Conservation (phyloP, 64 coral and sea anemone species). For the Stylophora pistillata region DNA sequence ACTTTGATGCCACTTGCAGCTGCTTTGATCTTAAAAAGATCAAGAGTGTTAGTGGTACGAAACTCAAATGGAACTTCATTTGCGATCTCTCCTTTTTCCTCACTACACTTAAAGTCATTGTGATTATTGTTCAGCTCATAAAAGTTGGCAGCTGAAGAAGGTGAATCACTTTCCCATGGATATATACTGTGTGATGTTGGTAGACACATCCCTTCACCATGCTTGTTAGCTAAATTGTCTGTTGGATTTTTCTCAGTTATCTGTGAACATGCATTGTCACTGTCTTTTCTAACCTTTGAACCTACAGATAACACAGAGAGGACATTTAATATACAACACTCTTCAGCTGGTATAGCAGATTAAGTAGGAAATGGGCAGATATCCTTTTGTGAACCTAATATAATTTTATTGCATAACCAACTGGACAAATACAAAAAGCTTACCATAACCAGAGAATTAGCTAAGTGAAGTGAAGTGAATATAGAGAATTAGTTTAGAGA, state of each 20-base stretch:
- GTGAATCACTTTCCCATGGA: not conserved
- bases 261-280: not conserved
- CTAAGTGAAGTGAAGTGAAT: no score
- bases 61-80: not conserved
- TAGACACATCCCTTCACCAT: not conserved
- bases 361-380: no score
- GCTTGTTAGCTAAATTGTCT: not conserved
- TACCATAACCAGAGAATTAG: no score
- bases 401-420: no score
- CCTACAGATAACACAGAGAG: constrained; percentile 1
- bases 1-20: not conserved
- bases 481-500: no score
- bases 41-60: not conserved
- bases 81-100: not conserved
- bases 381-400: no score
- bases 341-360: no score
- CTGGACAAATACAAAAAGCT: no score
- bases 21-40: not conserved
- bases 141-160: not conserved
- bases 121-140: no score
- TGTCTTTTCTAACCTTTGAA: not conserved
- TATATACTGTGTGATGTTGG: not conserved
- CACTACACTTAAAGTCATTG: not conserved
- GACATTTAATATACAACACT: not conserved
- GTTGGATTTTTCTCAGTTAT: not conserved